Evolutionary conservation across 2,797 vertebrate species (phyloP), one percentile per base, ranked within the genome.

Genomic region (Peromyscus melanophrys): DNA sequence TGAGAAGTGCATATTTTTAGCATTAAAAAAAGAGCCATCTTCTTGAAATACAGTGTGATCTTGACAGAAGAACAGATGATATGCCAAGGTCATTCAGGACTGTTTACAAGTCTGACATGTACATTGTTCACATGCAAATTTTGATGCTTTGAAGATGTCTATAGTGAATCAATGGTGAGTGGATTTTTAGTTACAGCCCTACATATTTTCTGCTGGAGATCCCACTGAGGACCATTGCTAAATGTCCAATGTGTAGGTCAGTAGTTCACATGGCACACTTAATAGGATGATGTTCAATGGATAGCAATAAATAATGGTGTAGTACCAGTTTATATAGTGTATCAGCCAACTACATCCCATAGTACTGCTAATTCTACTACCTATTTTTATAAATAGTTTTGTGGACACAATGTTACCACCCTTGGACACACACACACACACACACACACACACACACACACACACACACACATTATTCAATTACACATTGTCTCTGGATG

Each of bases 331-430:
- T 78, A 88, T 13, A 84, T 43, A 6, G 55, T 21, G 0, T 27
- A 55, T 95, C 27, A 61, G 4, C 8, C 90, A 78, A 43, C 52
- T 55, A 16, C 4, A 77, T 73, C 4, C 57, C 29, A 19, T 10
- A 81, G 71, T 59, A 12, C 43, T 89, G 83, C 17, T 23, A 23
- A 86, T 67, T 37, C 31, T 81, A 73, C 21, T 16, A 4, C 19
- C 4, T 86, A 52, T 55, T 86, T 93, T 85, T 95, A 10, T 49
- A 94, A 90, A 92, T 85, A 93, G 82, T 78, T 96, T 96, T 75
- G 89, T 59, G 82, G 87, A 63, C 78, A 84, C 13, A 89, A 1
- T 49, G 69, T 59, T 95, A 94, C 3, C 21, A 12, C 8, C 46
- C 14, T 4, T 23, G 46, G 19, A 85, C 5, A 67, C 17, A 82